Evolutionary conservation across 2,113 vertebrate genomes (phyloP).

Genomic region (Trinectes maculatus): DNA sequence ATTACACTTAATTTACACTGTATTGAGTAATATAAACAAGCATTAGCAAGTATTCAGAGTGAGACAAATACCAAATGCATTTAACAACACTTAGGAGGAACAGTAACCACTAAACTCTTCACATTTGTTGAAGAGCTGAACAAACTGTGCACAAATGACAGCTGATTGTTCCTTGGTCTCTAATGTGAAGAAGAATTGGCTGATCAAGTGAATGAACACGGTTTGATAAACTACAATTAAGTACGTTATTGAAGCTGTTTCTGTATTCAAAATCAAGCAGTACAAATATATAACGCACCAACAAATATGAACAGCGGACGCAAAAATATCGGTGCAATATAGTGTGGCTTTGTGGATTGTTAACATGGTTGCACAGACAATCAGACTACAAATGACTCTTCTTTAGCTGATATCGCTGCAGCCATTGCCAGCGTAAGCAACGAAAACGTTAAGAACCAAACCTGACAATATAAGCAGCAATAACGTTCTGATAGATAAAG

Average conservation of each 20-base stretch:
- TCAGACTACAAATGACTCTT: conserved; percentile 21
- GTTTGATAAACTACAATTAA: not conserved
- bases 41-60: not conserved
- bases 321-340: no score
- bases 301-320: no score
- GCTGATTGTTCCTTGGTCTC: conserved; percentile 1
- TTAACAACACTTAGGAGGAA: not conserved
- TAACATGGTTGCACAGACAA: not conserved
- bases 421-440: conserved; percentile 36
- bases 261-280: not conserved
- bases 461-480: conserved; percentile 16
- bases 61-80: conserved; percentile 7
- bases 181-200: no score
- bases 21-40: no score
- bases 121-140: not conserved
- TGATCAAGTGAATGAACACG: not conserved
- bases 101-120: not conserved
- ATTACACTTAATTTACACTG: no score
- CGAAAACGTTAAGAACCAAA: conserved; percentile 29
- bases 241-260: not conserved
- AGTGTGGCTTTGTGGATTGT: not conserved
- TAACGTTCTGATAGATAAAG: not conserved
- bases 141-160: not conserved
- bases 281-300: not conserved
- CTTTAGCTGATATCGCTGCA: conserved; percentile 26